Base-by-base conservation (phyloP, 2,888 invertebrate species). In the Cephus runcator region DNA sequence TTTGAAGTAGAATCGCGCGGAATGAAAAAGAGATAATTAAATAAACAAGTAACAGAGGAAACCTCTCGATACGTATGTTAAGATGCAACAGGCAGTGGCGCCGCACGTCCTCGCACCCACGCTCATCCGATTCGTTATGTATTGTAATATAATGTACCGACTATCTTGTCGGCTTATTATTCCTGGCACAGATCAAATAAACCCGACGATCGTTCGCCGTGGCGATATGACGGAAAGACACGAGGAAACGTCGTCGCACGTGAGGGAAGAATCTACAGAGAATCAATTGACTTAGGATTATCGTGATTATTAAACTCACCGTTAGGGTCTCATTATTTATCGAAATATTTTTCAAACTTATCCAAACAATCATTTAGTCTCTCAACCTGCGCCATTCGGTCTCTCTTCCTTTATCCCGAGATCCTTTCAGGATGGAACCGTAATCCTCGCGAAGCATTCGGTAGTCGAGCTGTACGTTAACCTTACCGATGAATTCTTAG, bases 131-230 rank as follows among this genome's bases (percentile, higher is more conserved):
- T 23, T 56, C 56, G 23, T 56, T 56, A 56, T 56, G 56, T 56
- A 56, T 56, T 56, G 56, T 56, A 56, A 56, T 56, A 56, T 56
- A 23, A 56, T 56, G 23, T 56, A 9, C 23, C 23, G 56, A 56
- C 56, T 56, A 56, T 23, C 56, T 56, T 56, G 56, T 56, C 79
- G 82, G 80, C 81, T 84, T 80, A 82, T 81, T 84, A 87, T 86
- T 86, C 86, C 81, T 80, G 81, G 85, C 87, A 83, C 83, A 84
- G 83, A 81, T 86, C 82, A 83, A 87, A 85, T 79, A 75, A 82
- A 75, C 71, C 73, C 73, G 69, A 75, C 75, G 75, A 76, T 79
- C 81, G 75, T n/a, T 30, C 69, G 79, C 40, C 71, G 74, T 75
- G 73, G 76, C 76, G 77, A 81, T 75, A 77, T 76, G 77, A 81